Evolutionary conservation across 2,888 invertebrate species (phyloP).

Genomic region (Atethmia centrago): DNA sequence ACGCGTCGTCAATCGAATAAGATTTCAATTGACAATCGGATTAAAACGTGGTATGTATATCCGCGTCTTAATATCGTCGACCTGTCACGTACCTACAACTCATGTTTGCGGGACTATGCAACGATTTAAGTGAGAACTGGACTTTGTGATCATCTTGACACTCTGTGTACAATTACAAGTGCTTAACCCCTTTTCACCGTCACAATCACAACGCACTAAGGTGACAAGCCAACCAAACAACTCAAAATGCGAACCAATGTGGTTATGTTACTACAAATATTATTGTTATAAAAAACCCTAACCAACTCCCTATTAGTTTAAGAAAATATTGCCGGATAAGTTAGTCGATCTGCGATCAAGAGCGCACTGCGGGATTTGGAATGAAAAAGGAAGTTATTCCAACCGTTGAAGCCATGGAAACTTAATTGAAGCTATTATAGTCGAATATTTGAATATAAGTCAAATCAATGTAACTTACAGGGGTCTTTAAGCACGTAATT

Average conservation of each 20-base stretch:
- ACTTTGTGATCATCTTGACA: not conserved
- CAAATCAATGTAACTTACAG: no score
- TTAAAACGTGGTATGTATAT: constrained; percentile 22
- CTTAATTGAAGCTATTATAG: no score
- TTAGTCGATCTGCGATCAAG: not conserved
- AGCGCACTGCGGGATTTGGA: no score
- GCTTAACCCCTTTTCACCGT: not conserved
- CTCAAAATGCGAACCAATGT: not conserved
- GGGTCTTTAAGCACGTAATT: no score
- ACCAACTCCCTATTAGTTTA: no score
- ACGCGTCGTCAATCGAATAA: constrained; percentile 25
- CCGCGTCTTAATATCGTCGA: constrained; percentile 1
- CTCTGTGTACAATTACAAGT: not conserved
- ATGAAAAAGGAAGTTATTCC: no score
- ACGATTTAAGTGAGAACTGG: not conserved
- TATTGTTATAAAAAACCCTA: no score
- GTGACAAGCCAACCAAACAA: not conserved
- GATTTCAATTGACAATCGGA: constrained; percentile 26
- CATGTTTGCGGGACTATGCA: not conserved
- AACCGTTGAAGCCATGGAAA: not conserved
- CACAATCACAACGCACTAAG: not conserved
- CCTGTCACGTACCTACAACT: constrained; percentile 12
- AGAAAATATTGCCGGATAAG: no score
- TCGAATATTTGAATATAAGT: no score
- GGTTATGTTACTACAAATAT: not conserved